Base-by-base conservation (phyloP, 30 jellyfish, hydroid and myxozoan species). In the Pseudorhiza aurosa region DNA sequence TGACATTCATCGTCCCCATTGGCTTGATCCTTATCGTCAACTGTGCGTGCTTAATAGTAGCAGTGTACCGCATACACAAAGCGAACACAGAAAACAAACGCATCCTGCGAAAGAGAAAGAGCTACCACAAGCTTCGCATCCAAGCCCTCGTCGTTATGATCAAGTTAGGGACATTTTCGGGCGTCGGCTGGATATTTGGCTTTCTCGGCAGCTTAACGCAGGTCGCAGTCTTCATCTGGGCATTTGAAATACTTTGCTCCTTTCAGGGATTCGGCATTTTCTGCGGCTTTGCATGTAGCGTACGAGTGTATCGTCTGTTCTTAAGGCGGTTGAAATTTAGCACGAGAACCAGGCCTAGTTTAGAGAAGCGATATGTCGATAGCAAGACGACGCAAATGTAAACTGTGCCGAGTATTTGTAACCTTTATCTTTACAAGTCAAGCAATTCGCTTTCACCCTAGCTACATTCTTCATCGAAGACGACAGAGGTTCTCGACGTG, bases 171-270 rank as follows among this genome's bases (percentile, higher is more conserved):
- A 77, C 90, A n/a, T 47, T 60, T 21, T 40, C 82, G 9, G 90
- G 90, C 5, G 7, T 77, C 29, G 90, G 90, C 15, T 77, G 90
- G 90, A 31, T 77, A 3, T 63, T 77, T 36, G 90, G 90, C 43
- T 77, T 59, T 53, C 28, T 77, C 30, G 59, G 43, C 42, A 64
- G 72, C 49, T 14, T 59, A 28, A 28, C 75, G 14, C 25, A 36
- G n/a, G 47, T 26, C 19, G 50, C 22, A 2, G 67, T 49, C 22
- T 63, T 62, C 63, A 21, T 4, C 10, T 59, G 81, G 81, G 11
- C 47, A 15, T 77, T 77, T 49, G 64, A 24, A 45, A 7, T 77
- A 2, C 67, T 77, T 18, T 59, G 75, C 59, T 77, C 90, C 19
- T 77, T 77, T 25, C 90, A 77, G 63, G 90, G 90, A 10, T 27